Conservation (phyloP, 2,888 invertebrate species). For the Amblyjoppa fuscipennis region DNA sequence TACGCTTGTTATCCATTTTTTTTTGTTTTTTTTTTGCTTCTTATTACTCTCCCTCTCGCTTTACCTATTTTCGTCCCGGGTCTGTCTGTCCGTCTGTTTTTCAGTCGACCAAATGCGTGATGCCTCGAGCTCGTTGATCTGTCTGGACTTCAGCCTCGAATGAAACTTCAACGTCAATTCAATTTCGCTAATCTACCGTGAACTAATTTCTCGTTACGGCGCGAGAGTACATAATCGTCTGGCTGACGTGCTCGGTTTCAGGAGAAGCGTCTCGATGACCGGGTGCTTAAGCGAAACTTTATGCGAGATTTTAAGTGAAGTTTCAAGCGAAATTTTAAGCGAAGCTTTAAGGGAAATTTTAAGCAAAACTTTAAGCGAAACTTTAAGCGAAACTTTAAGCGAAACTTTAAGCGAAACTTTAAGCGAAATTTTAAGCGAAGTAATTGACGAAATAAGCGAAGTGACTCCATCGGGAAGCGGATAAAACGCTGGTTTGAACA, state of each 20-base stretch:
- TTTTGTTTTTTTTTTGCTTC: background rate
- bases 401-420: too few relatives aligned
- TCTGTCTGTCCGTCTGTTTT: background rate
- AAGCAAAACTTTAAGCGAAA: too few relatives aligned
- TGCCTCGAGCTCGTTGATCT: constrained; percentile 36
- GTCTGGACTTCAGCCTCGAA: background rate
- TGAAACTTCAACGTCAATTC: constrained; percentile 43
- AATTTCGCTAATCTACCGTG: constrained; percentile 38
- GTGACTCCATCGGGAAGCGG: too few relatives aligned
- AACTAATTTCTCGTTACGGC: constrained; percentile 10
- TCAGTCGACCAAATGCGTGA: constrained; percentile 24
- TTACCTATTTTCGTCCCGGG: constrained; percentile 21
- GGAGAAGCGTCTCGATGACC: background rate
- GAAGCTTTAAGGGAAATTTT: too few relatives aligned
- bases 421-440: too few relatives aligned
- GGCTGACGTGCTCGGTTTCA: background rate
- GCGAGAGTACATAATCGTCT: background rate
- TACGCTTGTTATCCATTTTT: constrained; percentile 1
- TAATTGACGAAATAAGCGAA: too few relatives aligned
- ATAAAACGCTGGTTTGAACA: background rate
- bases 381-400: too few relatives aligned
- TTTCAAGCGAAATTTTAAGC: too few relatives aligned
- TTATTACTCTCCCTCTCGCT: constrained; percentile 12
- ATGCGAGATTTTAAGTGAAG: too few relatives aligned
- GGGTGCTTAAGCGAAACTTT: background rate